Base-by-base conservation (phyloP, 2,797 vertebrate genomes). In the Loriculus beryllinus region DNA sequence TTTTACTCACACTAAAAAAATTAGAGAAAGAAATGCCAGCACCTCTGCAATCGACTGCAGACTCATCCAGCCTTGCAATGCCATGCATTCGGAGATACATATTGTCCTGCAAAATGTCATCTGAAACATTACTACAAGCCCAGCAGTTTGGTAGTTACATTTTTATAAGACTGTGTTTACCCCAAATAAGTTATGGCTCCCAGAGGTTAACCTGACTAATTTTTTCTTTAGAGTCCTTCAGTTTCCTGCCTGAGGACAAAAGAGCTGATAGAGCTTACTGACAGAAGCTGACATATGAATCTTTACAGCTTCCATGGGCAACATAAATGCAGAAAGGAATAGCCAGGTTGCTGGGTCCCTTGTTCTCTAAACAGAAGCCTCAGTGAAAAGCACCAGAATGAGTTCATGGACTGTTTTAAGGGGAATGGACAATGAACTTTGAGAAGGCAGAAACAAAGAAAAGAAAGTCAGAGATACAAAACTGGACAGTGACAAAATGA, bases 1-100 rank as follows among this genome's bases (percentile, higher is more conserved):
- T 84, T 96, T 95, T 90, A 45, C 13, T 81, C n/a, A 51, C 25
- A 72, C 67, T 62, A 72, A 85, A 86, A 82, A 77, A 52, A 43
- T n/a, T 43, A 81, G 40, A 65, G 23, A 65, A 25, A 70, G 8
- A 63, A 72, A 31, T 72, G 68, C 67, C 80, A 88, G 40, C 29
- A 63, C 40, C 23, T 75, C 76, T 15, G 0, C 8, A 13, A 72
- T 74, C 45, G 29, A 39, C 23, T 60, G 42, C n/a, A 83, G 57
- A n/a, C 39, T 81, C 2, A 1, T 35, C 71, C 37, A 82, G 31
- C 18, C 33, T 88, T 65, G 33, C 51, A 51, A 23, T 21, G 19
- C 23, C 71, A 81, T 78, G 26, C 12, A 15, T 56, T 64, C 19
- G 54, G 43, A 89, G 13, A 59, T 51, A 4, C 2, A 9, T 12